Conservation (phyloP, 2,113 vertebrate genomes). For the Oxyruncus cristatus region DNA sequence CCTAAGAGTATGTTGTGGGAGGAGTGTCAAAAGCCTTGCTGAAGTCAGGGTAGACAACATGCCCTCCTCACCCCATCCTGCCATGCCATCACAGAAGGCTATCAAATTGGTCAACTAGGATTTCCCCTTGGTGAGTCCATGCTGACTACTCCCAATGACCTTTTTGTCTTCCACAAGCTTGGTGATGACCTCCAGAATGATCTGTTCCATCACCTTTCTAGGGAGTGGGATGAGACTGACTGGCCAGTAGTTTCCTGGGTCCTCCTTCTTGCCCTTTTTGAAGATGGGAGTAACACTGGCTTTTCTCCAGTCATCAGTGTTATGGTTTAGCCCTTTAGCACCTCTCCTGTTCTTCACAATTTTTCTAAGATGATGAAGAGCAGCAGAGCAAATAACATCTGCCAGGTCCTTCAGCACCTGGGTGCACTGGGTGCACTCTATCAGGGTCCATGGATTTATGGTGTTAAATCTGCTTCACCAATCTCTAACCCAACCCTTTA, state of each 20-base stretch:
- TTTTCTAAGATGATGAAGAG: neutral
- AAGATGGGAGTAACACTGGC: neutral
- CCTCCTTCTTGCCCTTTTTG: neutral
- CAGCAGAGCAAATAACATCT: neutral
- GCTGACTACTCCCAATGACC: neutral
- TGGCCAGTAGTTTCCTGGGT: neutral
- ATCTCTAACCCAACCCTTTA: rapidly evolving
- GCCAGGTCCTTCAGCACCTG: neutral
- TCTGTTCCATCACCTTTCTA: neutral
- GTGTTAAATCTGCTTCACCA: neutral
- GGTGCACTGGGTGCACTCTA: neutral
- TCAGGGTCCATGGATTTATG: neutral
- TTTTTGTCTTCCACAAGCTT: neutral
- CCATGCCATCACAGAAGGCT: neutral
- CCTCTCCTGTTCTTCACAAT: rapidly evolving
- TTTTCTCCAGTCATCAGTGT: neutral
- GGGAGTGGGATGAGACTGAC: neutral
- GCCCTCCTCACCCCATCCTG: rapidly evolving
- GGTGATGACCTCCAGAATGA: neutral
- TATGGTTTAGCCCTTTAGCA: too few relatives aligned
- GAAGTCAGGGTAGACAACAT: neutral
- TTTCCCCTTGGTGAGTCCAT: neutral
- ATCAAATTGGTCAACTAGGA: neutral
- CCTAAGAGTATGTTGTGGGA: neutral
- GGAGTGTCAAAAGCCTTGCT: neutral